Percentiles rank a stretch among this genome's conserved stretches.
Evolutionary conservation across 2,797 vertebrate species (phyloP).

Genomic region (Pipistrellus pipistrellus): DNA sequence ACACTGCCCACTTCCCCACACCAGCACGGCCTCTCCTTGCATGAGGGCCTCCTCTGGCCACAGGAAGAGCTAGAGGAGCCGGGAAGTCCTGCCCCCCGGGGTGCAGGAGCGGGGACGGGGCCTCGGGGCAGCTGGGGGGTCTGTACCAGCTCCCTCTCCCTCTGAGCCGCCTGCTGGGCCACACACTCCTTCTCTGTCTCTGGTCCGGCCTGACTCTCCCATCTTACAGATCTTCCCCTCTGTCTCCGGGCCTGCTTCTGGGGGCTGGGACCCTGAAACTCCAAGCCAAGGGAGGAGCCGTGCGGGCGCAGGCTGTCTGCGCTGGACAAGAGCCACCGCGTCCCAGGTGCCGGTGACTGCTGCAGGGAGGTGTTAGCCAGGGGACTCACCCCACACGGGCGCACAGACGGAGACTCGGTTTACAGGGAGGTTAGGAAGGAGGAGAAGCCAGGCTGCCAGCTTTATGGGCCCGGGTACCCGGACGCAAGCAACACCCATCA

Average conservation of each 20-base stretch:
- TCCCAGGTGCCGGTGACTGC: too few relatives aligned
- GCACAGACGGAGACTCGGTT: fast-evolving
- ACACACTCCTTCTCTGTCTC: fast-evolving
- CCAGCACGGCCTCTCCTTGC: background rate
- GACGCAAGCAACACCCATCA: background rate
- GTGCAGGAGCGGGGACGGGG: background rate
- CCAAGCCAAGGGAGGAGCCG: background rate
- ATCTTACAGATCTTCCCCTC: background rate
- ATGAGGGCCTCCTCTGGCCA: background rate
- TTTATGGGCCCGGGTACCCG: background rate
- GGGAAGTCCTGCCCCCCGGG: background rate
- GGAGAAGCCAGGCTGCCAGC: fast-evolving
- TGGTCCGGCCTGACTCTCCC: background rate
- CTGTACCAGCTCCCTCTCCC: background rate
- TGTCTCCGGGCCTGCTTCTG: background rate
- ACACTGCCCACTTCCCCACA: fast-evolving
- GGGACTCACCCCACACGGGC: background rate
- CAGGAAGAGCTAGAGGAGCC: background rate
- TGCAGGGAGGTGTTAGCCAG: fast-evolving
- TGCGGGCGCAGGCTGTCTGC: fast-evolving
- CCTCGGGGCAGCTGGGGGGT: background rate
- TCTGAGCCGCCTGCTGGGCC: background rate
- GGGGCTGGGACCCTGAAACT: background rate
- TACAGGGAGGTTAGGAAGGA: too few relatives aligned
- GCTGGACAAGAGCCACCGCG: too few relatives aligned